These are phyloP conservation scores for Hippolais icterina DNA, from an alignment of 2,113 vertebrate genomes.

Conservation along the genomic window DNA sequence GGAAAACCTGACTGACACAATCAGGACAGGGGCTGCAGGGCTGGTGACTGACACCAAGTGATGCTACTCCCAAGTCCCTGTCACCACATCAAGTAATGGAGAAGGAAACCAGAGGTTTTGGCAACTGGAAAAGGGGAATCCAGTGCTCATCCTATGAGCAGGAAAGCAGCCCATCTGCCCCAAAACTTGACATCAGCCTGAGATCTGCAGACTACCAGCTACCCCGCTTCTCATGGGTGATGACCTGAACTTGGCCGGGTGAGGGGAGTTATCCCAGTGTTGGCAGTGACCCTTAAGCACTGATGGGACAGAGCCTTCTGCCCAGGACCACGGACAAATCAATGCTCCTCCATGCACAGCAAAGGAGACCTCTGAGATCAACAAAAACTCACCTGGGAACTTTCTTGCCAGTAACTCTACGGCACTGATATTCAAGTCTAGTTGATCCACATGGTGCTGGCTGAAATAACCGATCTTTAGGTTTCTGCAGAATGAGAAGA, in stretches of 20 bases:
- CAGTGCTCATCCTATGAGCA: not conserved
- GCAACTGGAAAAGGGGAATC: not conserved
- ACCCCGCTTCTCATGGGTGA: not conserved
- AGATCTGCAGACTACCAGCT: not conserved
- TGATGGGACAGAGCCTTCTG: not conserved
- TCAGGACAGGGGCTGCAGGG: not conserved
- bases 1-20: not conserved
- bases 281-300: not conserved
- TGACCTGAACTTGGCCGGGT: not conserved
- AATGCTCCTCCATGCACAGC: not conserved
- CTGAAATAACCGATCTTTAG: constrained; percentile 98
- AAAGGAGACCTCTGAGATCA: not conserved
- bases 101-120: not conserved
- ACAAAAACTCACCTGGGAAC: constrained; percentile 84
- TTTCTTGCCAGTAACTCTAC: constrained; percentile 90
- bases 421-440: constrained; percentile 93
- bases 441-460: constrained; percentile 96
- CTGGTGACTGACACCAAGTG: not conserved
- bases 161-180: not conserved
- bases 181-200: not conserved
- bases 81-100: rapidly evolving
- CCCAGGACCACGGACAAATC: not conserved
- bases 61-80: not conserved
- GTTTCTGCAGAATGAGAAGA: constrained; percentile 77
- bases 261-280: not conserved